Evolutionary conservation across 2,888 invertebrate species (phyloP).

Genomic region (Nomada goodeniana): DNA sequence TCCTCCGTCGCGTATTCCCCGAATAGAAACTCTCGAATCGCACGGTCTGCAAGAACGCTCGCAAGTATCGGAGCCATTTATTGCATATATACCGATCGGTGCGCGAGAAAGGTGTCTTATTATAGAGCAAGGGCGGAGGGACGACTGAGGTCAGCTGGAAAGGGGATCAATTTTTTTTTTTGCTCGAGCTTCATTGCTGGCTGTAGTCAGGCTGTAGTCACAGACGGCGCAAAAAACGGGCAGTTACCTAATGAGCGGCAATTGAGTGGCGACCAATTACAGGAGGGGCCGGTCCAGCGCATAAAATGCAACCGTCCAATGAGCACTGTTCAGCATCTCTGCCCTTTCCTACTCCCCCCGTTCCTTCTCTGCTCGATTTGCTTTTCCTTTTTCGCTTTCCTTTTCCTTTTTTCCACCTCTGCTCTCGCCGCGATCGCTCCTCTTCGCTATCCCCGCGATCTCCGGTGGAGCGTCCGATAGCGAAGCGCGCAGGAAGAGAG

Average conservation of each 20-base stretch:
- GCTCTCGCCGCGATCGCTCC: constrained; percentile 5
- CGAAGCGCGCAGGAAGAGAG: constrained; percentile 18
- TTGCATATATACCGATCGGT: constrained; percentile 12
- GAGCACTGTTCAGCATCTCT: constrained; percentile 74
- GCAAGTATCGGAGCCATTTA: not conserved
- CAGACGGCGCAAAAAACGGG: constrained; percentile 75
- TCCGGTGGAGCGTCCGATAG: constrained; percentile 3
- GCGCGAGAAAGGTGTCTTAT: constrained; percentile 64
- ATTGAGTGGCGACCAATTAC: constrained; percentile 83
- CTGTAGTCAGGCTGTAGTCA: constrained; percentile 70
- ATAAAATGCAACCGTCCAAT: constrained; percentile 79
- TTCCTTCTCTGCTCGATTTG: constrained; percentile 35
- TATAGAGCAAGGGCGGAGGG: constrained; percentile 47
- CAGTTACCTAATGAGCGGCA: constrained; percentile 81
- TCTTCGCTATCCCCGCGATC: not conserved
- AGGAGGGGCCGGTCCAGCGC: constrained; percentile 77
- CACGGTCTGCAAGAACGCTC: not conserved
- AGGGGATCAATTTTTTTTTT: constrained; percentile 48
- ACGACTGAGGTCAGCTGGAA: constrained; percentile 47
- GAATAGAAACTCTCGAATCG: constrained; percentile 4
- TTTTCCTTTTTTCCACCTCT: constrained; percentile 12
- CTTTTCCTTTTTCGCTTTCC: constrained; percentile 27
- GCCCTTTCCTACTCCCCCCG: constrained; percentile 58
- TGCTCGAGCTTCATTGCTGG: constrained; percentile 50
- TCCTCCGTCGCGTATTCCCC: not conserved